Evolutionary conservation across 2,113 vertebrate genomes (phyloP).

Genomic region (Ammodytes dubius): DNA sequence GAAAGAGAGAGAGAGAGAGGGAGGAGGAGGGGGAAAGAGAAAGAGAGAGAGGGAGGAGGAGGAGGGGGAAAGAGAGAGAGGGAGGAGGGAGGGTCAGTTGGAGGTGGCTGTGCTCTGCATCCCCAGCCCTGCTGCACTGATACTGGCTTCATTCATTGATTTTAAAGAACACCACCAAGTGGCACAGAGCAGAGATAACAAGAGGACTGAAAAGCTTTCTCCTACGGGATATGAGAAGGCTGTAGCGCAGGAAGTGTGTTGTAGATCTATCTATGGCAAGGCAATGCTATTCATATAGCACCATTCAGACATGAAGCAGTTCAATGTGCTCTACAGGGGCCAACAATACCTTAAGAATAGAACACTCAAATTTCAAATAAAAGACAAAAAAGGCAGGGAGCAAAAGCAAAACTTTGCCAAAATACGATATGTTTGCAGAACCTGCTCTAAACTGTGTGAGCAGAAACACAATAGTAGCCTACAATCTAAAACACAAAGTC

Average conservation of each 20-base stretch:
- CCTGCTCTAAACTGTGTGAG: no score
- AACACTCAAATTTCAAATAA: no score
- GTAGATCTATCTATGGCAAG: no score
- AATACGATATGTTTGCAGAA: no score
- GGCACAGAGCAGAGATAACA: conserved; percentile 92
- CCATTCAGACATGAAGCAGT: no score
- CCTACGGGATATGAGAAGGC: background rate
- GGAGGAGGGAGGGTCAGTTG: conserved; percentile 75
- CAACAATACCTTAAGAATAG: no score
- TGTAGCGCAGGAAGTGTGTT: background rate
- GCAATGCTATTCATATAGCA: no score
- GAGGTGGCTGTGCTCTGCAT: conserved; percentile 80
- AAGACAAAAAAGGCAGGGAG: no score
- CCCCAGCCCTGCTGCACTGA: conserved; percentile 60
- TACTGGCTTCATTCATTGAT: conserved; percentile 84
- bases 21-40: conserved; percentile 26
- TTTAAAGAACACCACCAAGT: conserved; percentile 93
- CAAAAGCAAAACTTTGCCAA: no score
- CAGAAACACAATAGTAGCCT: no score
- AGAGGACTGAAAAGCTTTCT: conserved; percentile 58
- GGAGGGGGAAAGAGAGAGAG: conserved; percentile 26
- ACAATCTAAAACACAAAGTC: no score
- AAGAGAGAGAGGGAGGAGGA: background rate
- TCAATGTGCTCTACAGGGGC: no score
- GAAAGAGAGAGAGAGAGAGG: conserved; percentile 41